phyloP scores from a whole-genome alignment of 2,888 invertebrate species.

The Chloroclysta siterata region DNA sequence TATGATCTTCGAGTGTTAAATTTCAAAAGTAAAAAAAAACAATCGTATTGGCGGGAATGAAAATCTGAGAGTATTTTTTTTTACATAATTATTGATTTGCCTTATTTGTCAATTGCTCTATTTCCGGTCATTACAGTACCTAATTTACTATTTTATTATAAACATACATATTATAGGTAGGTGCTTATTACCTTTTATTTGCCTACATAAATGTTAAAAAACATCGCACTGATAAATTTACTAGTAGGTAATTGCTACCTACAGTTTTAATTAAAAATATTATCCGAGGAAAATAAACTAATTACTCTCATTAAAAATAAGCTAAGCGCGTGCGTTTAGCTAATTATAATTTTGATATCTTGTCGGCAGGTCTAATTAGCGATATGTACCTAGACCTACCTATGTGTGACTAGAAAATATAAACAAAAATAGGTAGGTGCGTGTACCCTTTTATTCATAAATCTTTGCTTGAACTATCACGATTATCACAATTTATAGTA shows the following conservation, averaged over 20 bases:
- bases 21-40: no score
- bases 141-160: no score
- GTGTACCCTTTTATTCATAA: not conserved
- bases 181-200: no score
- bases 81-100: no score
- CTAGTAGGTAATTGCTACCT: not conserved
- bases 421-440: not conserved
- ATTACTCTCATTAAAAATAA: not conserved
- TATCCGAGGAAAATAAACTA: not conserved
- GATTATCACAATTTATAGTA: no score
- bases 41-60: no score
- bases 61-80: no score
- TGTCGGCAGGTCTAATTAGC: slow-evolving; percentile 5
- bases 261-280: not conserved
- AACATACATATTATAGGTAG: no score
- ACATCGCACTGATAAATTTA: not conserved
- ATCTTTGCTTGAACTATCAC: not conserved
- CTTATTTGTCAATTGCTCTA: no score
- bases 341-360: slow-evolving; percentile 9
- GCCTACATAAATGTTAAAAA: not conserved
- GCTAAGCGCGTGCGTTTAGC: slow-evolving; percentile 7
- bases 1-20: no score
- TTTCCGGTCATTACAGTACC: no score
- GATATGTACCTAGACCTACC: not conserved
- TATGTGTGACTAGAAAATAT: not conserved